These are phyloP conservation scores for Vulpes ferrilata DNA, from an alignment of 2,113 vertebrate species.

Conservation along the genomic window DNA sequence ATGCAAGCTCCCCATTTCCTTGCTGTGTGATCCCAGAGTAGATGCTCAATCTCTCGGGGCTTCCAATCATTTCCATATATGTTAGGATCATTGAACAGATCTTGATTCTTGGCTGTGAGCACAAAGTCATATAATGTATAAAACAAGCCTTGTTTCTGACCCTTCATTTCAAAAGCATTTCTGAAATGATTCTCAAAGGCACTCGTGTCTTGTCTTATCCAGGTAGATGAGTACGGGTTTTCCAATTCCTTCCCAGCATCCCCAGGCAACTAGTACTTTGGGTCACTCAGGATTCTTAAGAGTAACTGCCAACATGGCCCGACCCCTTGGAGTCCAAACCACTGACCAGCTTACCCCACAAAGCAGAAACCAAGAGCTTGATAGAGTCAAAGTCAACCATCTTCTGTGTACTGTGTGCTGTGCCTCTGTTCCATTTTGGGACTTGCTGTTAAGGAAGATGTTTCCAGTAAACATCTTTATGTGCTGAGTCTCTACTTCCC, in stretches of 20 bases:
- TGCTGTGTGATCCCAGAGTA: neutral
- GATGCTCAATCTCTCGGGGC: neutral
- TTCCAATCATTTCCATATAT: neutral
- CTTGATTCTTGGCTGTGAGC: neutral
- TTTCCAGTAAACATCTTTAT: neutral
- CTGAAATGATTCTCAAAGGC: neutral
- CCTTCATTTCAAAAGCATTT: neutral
- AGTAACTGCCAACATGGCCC: neutral
- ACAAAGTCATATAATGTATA: neutral
- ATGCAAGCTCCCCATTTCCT: neutral
- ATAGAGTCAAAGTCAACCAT: neutral
- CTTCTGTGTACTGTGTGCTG: neutral
- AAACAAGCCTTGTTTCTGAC: fast-evolving
- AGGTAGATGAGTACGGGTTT: neutral
- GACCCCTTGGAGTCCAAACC: neutral
- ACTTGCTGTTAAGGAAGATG: neutral
- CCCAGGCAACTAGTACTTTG: neutral
- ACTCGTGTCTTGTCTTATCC: neutral
- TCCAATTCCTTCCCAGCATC: neutral
- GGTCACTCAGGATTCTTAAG: neutral
- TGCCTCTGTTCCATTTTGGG: neutral
- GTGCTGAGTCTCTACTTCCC: neutral
- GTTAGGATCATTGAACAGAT: neutral
- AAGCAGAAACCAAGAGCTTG: neutral
- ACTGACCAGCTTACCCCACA: neutral